phyloP scores from a whole-genome alignment of 1,140 invertebrate genomes.

The Cepaea nemoralis region DNA sequence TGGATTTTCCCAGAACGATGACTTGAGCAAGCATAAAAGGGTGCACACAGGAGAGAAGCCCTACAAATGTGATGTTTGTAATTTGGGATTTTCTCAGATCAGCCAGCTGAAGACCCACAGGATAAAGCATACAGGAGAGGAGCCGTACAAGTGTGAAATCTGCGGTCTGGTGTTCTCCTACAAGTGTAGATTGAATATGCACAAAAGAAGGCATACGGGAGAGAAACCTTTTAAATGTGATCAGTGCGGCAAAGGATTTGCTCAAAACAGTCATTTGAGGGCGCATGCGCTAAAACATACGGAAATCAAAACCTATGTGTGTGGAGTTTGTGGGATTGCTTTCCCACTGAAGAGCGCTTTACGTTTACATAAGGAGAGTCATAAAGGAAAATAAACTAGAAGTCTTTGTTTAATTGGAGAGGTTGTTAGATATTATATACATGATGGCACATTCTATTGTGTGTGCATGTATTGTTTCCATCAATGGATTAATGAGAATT shows the following conservation, averaged over 20 bases:
- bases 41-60: slow-evolving; percentile 5
- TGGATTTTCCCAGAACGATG: neutral
- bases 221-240: slow-evolving; percentile 22
- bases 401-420: too few relatives aligned
- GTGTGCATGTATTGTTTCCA: too few relatives aligned
- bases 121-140: slow-evolving; percentile 34
- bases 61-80: slow-evolving; percentile 14
- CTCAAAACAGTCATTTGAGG: neutral
- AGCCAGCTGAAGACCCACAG: slow-evolving; percentile 23
- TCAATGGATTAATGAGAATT: too few relatives aligned
- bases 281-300: neutral
- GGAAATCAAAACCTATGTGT: neutral
- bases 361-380: neutral
- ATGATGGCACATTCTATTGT: too few relatives aligned
- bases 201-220: slow-evolving; percentile 11
- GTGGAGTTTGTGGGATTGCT: neutral
- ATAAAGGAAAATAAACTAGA: neutral
- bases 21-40: neutral
- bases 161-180: slow-evolving; percentile 1
- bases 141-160: slow-evolving; percentile 3
- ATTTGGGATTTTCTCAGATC: slow-evolving; percentile 12
- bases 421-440: too few relatives aligned
- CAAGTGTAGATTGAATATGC: neutral
- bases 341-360: neutral
- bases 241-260: neutral